A percentile compares a stretch with the other conserved stretches of the same genome.
phyloP scores from a whole-genome alignment of 2,113 vertebrate species.

The Percina caprodes region DNA sequence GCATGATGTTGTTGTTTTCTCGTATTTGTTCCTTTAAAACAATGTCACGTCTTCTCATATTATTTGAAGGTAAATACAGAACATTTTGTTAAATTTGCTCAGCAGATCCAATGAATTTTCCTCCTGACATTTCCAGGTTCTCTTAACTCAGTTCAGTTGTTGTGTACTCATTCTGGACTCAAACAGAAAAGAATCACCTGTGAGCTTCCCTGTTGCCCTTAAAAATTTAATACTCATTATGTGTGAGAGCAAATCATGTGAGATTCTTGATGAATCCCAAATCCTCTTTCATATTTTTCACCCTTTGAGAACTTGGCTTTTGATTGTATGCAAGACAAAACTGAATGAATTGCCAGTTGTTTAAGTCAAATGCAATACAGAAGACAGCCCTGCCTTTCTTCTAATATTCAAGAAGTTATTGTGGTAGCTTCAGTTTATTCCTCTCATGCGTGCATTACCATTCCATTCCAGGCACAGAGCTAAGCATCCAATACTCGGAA shows the following conservation, averaged over 20 bases:
- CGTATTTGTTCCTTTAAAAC: constrained; percentile 40
- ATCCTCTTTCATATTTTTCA: not conserved
- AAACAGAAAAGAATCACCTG: not conserved
- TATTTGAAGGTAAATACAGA: constrained; percentile 47
- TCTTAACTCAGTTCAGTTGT: constrained; percentile 14
- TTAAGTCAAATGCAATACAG: constrained; percentile 21
- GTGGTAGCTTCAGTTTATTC: constrained; percentile 3
- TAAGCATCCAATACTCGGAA: not conserved
- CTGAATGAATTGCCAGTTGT: constrained; percentile 12
- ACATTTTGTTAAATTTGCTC: constrained; percentile 11
- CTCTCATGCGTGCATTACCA: not conserved
- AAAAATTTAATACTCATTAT: not conserved
- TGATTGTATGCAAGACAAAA: constrained; percentile 49
- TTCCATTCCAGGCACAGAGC: not conserved
- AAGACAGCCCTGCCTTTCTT: not conserved
- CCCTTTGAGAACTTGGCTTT: constrained; percentile 40
- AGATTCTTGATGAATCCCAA: not conserved
- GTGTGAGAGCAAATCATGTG: not conserved
- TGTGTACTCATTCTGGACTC: constrained; percentile 16
- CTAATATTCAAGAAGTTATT: not conserved
- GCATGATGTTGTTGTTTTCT: constrained; percentile 81
- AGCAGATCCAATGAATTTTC: constrained; percentile 10
- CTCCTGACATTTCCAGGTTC: constrained; percentile 17
- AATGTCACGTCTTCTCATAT: constrained; percentile 41
- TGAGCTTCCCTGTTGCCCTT: not conserved